Evolutionary conservation across 2,113 vertebrate species (phyloP).

Genomic region (Leptobrachium leishanense): DNA sequence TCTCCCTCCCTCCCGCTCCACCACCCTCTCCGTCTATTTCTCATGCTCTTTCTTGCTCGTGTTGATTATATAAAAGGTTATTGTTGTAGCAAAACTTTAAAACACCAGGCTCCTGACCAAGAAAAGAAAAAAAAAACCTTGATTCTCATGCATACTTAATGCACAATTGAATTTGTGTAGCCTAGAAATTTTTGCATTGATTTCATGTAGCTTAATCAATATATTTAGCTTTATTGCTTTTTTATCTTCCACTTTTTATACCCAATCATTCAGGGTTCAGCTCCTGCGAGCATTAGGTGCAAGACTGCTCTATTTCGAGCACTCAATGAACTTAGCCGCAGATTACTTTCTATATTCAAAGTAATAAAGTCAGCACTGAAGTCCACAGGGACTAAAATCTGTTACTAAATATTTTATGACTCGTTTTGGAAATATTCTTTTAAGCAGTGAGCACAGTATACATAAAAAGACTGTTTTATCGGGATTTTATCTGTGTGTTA

Average conservation of each 20-base stretch:
- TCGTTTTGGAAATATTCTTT: neutral
- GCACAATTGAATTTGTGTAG: slow-evolving; percentile 46
- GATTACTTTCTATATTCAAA: neutral
- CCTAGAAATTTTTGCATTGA: slow-evolving; percentile 56
- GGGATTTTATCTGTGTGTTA: too few species aligned
- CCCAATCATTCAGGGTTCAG: neutral
- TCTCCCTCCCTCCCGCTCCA: neutral
- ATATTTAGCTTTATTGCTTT: slow-evolving; percentile 13
- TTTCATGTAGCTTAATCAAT: slow-evolving; percentile 56
- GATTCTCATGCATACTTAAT: slow-evolving; percentile 5
- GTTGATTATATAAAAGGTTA: neutral
- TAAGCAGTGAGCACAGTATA: neutral
- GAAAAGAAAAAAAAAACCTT: slow-evolving; percentile 13
- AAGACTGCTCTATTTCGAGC: neutral
- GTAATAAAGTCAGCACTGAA: neutral
- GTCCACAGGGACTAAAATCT: neutral
- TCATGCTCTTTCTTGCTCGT: neutral
- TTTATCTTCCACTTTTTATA: slow-evolving; percentile 13
- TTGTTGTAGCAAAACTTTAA: slow-evolving; percentile 7
- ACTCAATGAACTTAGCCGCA: neutral
- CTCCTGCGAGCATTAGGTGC: neutral
- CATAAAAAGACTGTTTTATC: too few species aligned
- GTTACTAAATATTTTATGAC: neutral
- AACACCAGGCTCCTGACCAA: slow-evolving; percentile 14
- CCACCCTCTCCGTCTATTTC: neutral